Evolutionary conservation across 1,140 invertebrate genomes (phyloP).

Genomic region (Drosophila serrata): DNA sequence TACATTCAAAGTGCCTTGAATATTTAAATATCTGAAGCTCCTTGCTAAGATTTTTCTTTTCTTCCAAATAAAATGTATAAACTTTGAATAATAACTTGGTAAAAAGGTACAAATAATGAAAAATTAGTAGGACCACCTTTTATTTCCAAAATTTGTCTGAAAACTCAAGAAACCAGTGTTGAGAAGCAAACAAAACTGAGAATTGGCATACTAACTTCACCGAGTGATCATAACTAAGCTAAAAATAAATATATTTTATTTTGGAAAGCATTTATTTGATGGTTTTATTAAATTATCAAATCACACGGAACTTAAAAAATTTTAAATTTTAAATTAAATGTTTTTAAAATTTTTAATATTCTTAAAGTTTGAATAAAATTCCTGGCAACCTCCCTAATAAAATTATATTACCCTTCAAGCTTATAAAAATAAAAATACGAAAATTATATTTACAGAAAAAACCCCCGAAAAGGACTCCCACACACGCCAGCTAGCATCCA

Average conservation of each 20-base stretch:
- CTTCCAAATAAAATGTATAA: too few species aligned
- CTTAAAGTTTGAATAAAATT: not conserved
- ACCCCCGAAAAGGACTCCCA: not conserved
- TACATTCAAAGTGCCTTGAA: not conserved
- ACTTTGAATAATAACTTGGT: too few species aligned
- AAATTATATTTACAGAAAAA: slow-evolving; percentile 10
- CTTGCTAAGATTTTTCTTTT: too few species aligned
- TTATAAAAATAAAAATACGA: not conserved
- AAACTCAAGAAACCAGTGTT: not conserved
- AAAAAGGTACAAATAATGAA: too few species aligned
- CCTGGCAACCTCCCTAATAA: not conserved
- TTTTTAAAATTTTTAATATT: not conserved
- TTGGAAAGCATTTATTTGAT: too few species aligned
- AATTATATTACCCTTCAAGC: not conserved
- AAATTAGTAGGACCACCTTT: not conserved
- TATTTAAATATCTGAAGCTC: not conserved
- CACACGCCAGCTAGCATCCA: slow-evolving; percentile 23
- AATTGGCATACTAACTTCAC: too few species aligned
- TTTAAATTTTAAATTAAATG: not conserved
- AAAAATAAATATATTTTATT: not conserved
- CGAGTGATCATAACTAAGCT: too few species aligned
- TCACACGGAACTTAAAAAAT: not conserved
- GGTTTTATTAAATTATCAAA: too few species aligned
- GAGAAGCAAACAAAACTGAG: too few species aligned
- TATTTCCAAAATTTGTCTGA: not conserved